Conservation (phyloP, 2,113 vertebrate species). For the Ameiurus melas region DNA sequence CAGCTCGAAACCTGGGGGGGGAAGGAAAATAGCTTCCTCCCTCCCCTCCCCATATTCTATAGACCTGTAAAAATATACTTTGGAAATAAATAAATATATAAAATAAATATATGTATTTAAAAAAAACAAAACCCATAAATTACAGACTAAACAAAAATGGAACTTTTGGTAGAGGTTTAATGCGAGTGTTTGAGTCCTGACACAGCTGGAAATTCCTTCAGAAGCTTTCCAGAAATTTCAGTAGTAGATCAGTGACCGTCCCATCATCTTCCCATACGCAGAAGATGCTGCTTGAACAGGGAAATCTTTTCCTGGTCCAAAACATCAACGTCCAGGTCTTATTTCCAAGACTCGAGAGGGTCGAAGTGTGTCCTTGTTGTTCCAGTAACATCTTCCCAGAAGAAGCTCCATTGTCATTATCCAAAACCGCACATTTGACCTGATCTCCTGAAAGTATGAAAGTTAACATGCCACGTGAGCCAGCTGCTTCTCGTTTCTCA, state of each 20-base stretch:
- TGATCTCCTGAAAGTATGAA: not conserved
- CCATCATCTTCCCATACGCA: slow-evolving; percentile 36
- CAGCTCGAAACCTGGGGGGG: no score
- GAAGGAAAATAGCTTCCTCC: slow-evolving; percentile 58
- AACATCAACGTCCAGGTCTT: not conserved
- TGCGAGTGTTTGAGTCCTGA: slow-evolving; percentile 50
- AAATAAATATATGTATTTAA: slow-evolving; percentile 77
- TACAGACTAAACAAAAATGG: slow-evolving; percentile 64
- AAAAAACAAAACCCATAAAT: slow-evolving; percentile 69
- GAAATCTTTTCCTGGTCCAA: not conserved
- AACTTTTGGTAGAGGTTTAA: slow-evolving; percentile 54
- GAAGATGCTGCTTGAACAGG: slow-evolving; percentile 28
- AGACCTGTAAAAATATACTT: slow-evolving; percentile 80
- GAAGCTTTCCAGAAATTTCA: slow-evolving; percentile 54
- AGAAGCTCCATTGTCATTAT: not conserved
- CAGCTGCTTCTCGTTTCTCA: not conserved
- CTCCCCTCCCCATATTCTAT: slow-evolving; percentile 56
- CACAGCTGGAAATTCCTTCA: slow-evolving; percentile 64
- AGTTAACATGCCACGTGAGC: not conserved
- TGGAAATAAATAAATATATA: slow-evolving; percentile 82
- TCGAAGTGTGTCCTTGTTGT: slow-evolving; percentile 19
- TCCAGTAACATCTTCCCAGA: not conserved
- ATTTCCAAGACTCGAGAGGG: not conserved
- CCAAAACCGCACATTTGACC: not conserved
- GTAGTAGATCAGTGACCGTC: slow-evolving; percentile 27